Conservation (phyloP, 2,888 invertebrate species). For the Nomada lathburiana region DNA sequence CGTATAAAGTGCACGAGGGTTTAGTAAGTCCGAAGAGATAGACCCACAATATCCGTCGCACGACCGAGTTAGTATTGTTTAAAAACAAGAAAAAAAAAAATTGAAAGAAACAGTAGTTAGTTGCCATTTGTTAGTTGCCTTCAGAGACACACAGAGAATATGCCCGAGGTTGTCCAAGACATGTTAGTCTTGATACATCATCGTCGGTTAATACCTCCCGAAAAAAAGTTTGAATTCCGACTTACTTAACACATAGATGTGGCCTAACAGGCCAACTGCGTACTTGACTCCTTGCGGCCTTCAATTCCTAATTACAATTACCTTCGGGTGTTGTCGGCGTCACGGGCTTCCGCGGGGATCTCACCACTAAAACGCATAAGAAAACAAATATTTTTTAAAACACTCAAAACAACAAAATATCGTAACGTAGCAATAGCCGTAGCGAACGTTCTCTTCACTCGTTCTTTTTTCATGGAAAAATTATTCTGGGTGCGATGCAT, state of each 20-base stretch:
- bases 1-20: slow-evolving; percentile 41
- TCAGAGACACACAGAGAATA: slow-evolving; percentile 33
- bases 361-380: slow-evolving; percentile 85
- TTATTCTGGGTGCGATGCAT: slow-evolving; percentile 58
- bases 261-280: slow-evolving; percentile 84
- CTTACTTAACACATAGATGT: slow-evolving; percentile 84
- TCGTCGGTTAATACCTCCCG: slow-evolving; percentile 73
- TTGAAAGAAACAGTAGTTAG: slow-evolving; percentile 37
- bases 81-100: not conserved
- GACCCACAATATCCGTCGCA: slow-evolving; percentile 24
- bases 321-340: slow-evolving; percentile 85
- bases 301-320: slow-evolving; percentile 85
- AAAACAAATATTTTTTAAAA: slow-evolving; percentile 69
- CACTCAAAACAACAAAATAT: slow-evolving; percentile 22
- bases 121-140: slow-evolving; percentile 56
- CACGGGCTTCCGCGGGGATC: slow-evolving; percentile 85
- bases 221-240: slow-evolving; percentile 82
- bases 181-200: slow-evolving; percentile 49
- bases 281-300: slow-evolving; percentile 83
- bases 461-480: slow-evolving; percentile 21
- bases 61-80: slow-evolving; percentile 36
- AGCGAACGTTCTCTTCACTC: slow-evolving; percentile 30
- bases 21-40: slow-evolving; percentile 56
- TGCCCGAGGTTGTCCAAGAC: slow-evolving; percentile 55
- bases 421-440: slow-evolving; percentile 36